Conservation (phyloP, 2,888 invertebrate species). For the Physocephala rufipes region DNA sequence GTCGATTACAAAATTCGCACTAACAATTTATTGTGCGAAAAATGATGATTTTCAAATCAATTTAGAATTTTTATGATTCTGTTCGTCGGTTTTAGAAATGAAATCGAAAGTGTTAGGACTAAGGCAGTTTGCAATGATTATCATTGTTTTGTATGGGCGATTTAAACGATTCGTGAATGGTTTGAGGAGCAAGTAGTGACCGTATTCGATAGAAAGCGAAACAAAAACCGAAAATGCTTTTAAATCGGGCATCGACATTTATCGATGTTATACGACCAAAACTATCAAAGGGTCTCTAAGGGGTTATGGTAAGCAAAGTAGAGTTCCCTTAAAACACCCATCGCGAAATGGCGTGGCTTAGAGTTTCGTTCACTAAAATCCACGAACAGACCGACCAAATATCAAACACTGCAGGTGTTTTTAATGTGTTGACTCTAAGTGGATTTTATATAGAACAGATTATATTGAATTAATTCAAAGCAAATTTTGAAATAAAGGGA, state of each 20-base stretch:
- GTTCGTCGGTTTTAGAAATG: conserved; percentile 11
- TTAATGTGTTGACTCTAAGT: background rate
- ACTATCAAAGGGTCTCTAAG: conserved; percentile 42
- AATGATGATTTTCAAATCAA: conserved; percentile 40
- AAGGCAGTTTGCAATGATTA: conserved; percentile 2
- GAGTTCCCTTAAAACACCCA: background rate
- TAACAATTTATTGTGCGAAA: conserved; percentile 35
- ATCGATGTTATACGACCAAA: conserved; percentile 21
- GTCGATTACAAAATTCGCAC: too few species aligned
- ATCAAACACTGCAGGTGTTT: background rate
- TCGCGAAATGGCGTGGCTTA: background rate
- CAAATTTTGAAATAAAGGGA: background rate
- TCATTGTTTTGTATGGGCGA: background rate
- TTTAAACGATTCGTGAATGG: conserved; percentile 33
- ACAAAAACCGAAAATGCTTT: conserved; percentile 27
- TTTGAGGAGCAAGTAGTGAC: conserved; percentile 37
- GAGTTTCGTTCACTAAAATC: background rate
- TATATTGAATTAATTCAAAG: too few species aligned
- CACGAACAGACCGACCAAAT: background rate
- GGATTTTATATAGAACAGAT: background rate
- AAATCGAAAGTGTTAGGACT: conserved; percentile 37
- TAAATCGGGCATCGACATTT: conserved; percentile 6
- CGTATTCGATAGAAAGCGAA: conserved; percentile 1
- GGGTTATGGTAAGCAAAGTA: conserved; percentile 1
- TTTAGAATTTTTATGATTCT: conserved; percentile 27